These are phyloP conservation scores for Stegodyphus mimosarum DNA, from an alignment of 1,140 invertebrate genomes.

Conservation along the genomic window DNA sequence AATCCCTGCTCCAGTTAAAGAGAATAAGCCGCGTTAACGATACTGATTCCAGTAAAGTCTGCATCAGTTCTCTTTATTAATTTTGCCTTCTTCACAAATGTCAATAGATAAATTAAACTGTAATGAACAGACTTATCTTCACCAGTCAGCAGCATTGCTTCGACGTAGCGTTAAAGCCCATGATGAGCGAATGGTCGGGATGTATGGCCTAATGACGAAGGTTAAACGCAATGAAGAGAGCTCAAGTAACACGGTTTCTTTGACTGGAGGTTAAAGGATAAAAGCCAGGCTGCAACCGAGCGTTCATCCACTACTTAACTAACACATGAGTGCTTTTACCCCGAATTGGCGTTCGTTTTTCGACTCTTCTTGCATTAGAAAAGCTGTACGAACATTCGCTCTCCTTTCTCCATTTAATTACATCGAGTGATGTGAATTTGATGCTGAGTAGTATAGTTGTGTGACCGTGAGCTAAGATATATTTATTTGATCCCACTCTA, in stretches of 20 bases:
- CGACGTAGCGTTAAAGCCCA: slow-evolving; percentile 8
- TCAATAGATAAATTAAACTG: background rate
- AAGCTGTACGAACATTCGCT: too few relatives aligned
- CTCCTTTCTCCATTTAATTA: too few relatives aligned
- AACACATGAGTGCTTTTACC: slow-evolving; percentile 50
- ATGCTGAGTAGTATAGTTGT: too few relatives aligned
- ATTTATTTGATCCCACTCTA: too few relatives aligned
- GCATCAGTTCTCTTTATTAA: slow-evolving; percentile 2
- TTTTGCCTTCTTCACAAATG: slow-evolving; percentile 9
- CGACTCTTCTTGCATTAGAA: background rate
- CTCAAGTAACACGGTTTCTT: slow-evolving; percentile 51
- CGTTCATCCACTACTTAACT: slow-evolving; percentile 51
- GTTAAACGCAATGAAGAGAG: slow-evolving; percentile 45
- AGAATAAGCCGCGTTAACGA: too few relatives aligned
- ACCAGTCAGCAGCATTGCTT: slow-evolving; percentile 25
- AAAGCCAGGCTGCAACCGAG: slow-evolving; percentile 29
- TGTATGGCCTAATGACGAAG: slow-evolving; percentile 30
- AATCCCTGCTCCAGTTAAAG: too few relatives aligned
- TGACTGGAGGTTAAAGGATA: slow-evolving; percentile 38
- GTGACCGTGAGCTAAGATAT: too few relatives aligned
- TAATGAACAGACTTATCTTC: slow-evolving; percentile 27
- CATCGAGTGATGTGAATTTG: too few relatives aligned
- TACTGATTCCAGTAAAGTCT: too few relatives aligned
- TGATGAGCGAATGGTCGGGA: slow-evolving; percentile 17
- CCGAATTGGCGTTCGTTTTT: slow-evolving; percentile 50